Evolutionary conservation across 1,140 invertebrate genomes (phyloP), one percentile per base, ranked within the genome.

Genomic region (Zaprionus taronus): DNA sequence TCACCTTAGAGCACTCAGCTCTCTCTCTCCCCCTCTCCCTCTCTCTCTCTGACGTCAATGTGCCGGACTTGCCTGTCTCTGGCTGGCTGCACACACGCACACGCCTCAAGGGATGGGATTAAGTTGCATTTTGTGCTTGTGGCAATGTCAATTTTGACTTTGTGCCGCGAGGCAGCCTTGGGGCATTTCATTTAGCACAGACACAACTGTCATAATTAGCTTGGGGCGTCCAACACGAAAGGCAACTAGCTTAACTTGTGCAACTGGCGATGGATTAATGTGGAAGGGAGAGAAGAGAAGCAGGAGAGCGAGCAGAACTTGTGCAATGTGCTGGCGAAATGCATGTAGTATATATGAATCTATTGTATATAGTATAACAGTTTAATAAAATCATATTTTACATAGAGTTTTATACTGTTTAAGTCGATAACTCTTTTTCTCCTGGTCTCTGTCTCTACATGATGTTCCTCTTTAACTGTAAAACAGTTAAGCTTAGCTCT

Each of bases 171-270:
- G 38, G 20, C 20, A 51, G 47, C 47, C 47, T 47, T 47, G 41
- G 41, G 41, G 41, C 41, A 47, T 47, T 47, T 47, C n/a, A 47
- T 47, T 47, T 47, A 47, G n/a, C 41, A 17, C 41, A 47, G 41
- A 17, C n/a, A 47, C 11, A 51, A 51, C 47, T 51, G 47, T 51
- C 47, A 51, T 51, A 51, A 51, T 51, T 51, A 51, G 47, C 20
- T 51, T 51, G 20, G 6, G n/a, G 12, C 2, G 41, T 0, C 2
- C 5, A 4, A n/a, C 6, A 47, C 17, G n/a, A 47, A 47, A 17
- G n/a, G 41, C 6, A 47, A 17, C 6, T 7, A 9, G 38, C 38
- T 47, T 47, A 34, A 34, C 31, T 34, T 34, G 31, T 47, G 2
- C n/a, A 47, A 34, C 3, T 34, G n/a, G 41, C 2, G 41, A 6